Evolutionary conservation across 2,888 invertebrate genomes (phyloP), one percentile per base, ranked within the genome.

Genomic region (Leptinotarsa juncta): DNA sequence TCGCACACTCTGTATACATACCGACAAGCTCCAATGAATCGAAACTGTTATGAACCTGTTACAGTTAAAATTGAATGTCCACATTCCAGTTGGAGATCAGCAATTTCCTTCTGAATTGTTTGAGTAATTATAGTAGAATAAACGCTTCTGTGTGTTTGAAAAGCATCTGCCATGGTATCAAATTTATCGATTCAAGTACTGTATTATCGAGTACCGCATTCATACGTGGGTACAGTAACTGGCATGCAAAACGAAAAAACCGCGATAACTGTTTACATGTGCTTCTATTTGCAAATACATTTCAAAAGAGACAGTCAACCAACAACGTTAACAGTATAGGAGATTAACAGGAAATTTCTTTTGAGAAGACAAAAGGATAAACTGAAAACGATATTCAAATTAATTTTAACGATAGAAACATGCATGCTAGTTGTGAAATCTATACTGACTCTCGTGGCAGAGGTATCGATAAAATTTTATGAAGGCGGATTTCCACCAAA

Each of bases 191-290:
- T 62, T 42, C 62, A 16, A 62, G 32, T 32, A 42, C n/a, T 10
- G n/a, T 32, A 62, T 62, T 62, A 42, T 42, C 32, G 62, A 32
- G 62, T 62, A 62, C 62, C 42, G 32, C 62, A 62, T 62, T 62
- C 32, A 62, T 42, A 62, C 62, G 62, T 62, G 62, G 62, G 62
- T 62, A 62, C 62, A 32, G 62, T 42, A 62, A 26, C 26, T 26
- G 26, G 42, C 12, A n/a, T 32, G 42, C 26, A 26, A 20, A 57
- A n/a, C n/a, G 20, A 62, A 62, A 62, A 62, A 62, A 26, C 4
- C 32, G 42, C 42, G 32, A 42, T 42, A 32, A 32, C 42, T 62
- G 62, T 62, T 62, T n/a, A 62, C 62, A 62, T n/a, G 62, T 62
- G 62, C 32, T 62, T 62, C 16, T 32, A 32, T 62, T 26, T 0